These are phyloP conservation scores for sheep (Ovis aries) DNA, from an alignment of 2,113 vertebrate species.

Conservation along the genomic window DNA sequence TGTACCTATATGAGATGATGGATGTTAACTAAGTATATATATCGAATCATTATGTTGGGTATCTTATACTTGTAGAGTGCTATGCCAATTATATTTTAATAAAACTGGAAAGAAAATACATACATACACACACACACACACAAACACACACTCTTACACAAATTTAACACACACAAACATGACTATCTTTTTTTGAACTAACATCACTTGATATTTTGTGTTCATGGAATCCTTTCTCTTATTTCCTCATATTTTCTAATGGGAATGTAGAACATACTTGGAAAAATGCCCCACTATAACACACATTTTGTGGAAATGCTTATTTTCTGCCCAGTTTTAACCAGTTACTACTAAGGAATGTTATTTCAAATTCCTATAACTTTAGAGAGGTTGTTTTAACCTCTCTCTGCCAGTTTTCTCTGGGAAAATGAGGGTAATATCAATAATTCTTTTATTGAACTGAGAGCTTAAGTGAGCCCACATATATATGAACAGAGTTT, in stretches of 20 bases:
- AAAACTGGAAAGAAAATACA: not conserved
- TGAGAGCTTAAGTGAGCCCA: not conserved
- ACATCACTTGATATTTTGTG: not conserved
- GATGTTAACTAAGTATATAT: not conserved
- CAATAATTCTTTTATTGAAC: not conserved
- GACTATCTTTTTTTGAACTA: not conserved
- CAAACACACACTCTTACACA: rapidly evolving
- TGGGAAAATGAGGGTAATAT: not conserved
- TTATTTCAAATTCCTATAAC: not conserved
- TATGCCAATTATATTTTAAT: not conserved
- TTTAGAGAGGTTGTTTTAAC: not conserved
- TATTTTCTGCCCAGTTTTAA: not conserved
- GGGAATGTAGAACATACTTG: not conserved
- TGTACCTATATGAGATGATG: not conserved
- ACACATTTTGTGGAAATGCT: not conserved
- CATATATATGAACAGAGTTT: not conserved
- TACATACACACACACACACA: not conserved
- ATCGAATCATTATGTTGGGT: not conserved
- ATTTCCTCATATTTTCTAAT: not conserved
- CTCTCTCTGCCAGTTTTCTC: not conserved
- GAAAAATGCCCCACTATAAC: not conserved
- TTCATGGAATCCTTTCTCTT: not conserved
- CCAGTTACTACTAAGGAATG: not conserved
- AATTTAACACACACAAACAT: rapidly evolving
- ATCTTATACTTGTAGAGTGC: not conserved